phyloP scores from a whole-genome alignment of 2,113 vertebrate genomes.

The Mohoua ochrocephala region DNA sequence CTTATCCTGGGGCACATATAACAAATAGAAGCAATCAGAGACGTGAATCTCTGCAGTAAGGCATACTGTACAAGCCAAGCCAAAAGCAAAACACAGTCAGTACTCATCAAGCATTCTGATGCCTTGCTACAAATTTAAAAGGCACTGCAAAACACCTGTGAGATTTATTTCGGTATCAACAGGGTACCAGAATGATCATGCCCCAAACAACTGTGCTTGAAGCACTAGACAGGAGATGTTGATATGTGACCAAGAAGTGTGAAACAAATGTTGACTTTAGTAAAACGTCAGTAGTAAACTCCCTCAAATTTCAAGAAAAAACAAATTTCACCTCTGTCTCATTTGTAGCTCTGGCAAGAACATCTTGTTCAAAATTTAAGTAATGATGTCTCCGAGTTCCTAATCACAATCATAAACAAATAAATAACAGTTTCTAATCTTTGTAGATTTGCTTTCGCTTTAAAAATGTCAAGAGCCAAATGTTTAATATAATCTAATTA shows the following conservation, averaged over 20 bases:
- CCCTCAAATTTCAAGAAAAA: background rate
- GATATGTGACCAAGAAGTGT: background rate
- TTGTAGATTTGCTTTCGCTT: background rate
- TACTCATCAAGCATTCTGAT: background rate
- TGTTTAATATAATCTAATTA: background rate
- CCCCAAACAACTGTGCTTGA: background rate
- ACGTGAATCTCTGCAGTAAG: background rate
- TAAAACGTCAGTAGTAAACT: background rate
- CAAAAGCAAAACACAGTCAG: background rate
- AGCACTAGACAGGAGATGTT: background rate
- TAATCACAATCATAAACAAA: background rate
- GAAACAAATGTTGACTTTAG: background rate
- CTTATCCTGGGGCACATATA: background rate
- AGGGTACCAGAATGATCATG: background rate
- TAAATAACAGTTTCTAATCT: background rate
- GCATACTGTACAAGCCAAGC: background rate
- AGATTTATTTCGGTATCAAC: background rate
- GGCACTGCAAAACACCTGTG: background rate
- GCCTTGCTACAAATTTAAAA: background rate
- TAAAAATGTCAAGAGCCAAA: background rate
- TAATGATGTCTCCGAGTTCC: background rate
- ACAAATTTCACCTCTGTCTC: background rate
- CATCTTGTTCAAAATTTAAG: background rate
- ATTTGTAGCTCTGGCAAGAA: background rate
- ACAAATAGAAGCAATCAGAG: background rate